Conservation (phyloP, 2,888 invertebrate species). For the Gonocerus acuteangulatus region DNA sequence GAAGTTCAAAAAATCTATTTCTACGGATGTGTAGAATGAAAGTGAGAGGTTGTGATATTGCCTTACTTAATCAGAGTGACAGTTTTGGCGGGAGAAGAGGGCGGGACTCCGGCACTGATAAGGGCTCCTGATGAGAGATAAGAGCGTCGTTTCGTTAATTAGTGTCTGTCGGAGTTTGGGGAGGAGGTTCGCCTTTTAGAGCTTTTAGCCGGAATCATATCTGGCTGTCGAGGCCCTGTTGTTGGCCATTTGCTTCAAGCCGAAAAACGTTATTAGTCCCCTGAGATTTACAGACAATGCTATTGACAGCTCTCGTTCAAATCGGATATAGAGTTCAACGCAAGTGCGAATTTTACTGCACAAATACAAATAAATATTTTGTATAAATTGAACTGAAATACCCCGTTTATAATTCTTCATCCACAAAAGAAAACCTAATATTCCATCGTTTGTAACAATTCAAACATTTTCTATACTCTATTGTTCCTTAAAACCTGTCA, state of each 20-base stretch:
- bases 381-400: no score
- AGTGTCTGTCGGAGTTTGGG: constrained; percentile 5
- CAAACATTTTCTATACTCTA: no score
- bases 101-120: constrained; percentile 4
- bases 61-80: constrained; percentile 14
- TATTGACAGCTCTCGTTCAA: no score
- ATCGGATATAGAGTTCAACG: no score
- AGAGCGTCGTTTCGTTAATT: constrained; percentile 19
- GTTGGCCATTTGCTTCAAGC: background rate
- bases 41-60: constrained; percentile 19
- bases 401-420: no score
- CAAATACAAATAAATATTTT: no score
- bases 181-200: background rate
- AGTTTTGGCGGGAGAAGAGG: background rate
- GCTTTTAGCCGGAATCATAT: constrained; percentile 19
- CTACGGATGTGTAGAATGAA: constrained; percentile 17
- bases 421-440: no score
- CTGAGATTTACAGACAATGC: background rate
- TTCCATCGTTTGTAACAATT: no score
- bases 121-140: constrained; percentile 18
- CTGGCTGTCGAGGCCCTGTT: constrained; percentile 5
- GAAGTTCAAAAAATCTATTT: background rate
- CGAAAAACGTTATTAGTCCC: background rate
- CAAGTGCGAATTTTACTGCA: background rate
- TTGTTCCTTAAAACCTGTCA: no score